phyloP scores from a whole-genome alignment of 2,888 invertebrate species.

The Tinea trinotella region DNA sequence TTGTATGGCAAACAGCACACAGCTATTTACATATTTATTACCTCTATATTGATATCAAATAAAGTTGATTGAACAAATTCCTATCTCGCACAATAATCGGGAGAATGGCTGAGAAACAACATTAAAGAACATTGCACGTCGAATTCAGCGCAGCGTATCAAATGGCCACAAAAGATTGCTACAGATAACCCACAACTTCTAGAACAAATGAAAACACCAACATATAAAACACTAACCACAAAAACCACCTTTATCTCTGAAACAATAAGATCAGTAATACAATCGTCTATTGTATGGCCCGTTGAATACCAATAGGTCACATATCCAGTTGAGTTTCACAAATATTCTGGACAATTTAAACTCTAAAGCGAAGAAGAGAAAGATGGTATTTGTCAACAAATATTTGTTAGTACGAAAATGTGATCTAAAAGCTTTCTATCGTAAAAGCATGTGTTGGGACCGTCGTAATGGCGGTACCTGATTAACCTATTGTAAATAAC shows the following conservation, averaged over 20 bases:
- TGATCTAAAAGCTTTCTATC: constrained; percentile 3
- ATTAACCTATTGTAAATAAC: too few species aligned
- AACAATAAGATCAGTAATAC: not conserved
- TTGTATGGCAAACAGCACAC: too few species aligned
- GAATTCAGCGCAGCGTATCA: constrained; percentile 5
- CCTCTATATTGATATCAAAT: too few species aligned
- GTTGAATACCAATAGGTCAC: too few species aligned
- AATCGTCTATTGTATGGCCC: not conserved
- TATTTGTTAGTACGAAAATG: not conserved
- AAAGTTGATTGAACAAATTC: constrained; percentile 4
- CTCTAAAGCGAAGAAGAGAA: not conserved
- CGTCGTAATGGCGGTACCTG: not conserved
- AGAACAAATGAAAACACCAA: constrained; percentile 2
- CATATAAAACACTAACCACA: too few species aligned
- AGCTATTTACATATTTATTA: too few species aligned
- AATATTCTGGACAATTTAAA: not conserved
- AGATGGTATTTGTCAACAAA: not conserved
- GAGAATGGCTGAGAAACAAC: not conserved
- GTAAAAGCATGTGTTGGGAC: not conserved
- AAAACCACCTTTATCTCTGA: not conserved
- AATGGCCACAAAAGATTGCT: constrained; percentile 8
- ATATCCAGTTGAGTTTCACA: not conserved
- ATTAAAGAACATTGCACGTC: constrained; percentile 11
- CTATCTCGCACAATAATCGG: not conserved
- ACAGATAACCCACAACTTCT: constrained; percentile 6